phyloP scores from a whole-genome alignment of 2,113 vertebrate species.

The Ceyx melanurus region DNA sequence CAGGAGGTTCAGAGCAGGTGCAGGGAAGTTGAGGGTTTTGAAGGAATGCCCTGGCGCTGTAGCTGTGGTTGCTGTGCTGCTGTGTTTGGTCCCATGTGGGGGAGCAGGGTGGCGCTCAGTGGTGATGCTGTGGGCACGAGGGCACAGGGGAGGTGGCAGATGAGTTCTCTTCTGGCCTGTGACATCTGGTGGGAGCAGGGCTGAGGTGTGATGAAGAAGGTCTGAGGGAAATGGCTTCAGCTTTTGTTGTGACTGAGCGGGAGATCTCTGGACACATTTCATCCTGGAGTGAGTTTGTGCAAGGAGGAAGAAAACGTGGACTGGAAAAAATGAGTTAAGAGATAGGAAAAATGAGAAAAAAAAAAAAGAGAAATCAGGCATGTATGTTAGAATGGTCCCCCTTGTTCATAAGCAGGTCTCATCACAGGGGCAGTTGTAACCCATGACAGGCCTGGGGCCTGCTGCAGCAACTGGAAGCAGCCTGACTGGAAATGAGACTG shows the following conservation, averaged over 20 bases:
- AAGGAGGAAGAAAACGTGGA: neutral
- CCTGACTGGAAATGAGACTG: neutral
- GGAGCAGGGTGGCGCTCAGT: neutral
- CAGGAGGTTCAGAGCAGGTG: neutral
- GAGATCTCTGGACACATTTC: fast-evolving
- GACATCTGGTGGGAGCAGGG: fast-evolving
- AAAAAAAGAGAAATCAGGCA: neutral
- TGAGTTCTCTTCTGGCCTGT: neutral
- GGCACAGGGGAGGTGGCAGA: neutral
- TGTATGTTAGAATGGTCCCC: neutral
- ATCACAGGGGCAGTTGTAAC: neutral
- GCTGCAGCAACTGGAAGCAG: neutral
- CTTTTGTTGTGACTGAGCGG: neutral
- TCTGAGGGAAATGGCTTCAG: neutral
- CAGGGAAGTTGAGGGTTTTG: neutral
- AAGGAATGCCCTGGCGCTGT: fast-evolving
- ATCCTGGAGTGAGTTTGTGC: neutral
- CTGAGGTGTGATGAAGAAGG: neutral
- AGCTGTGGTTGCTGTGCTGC: neutral
- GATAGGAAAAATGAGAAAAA: neutral
- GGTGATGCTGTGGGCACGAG: neutral
- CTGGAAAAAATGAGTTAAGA: neutral
- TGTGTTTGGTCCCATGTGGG: fast-evolving
- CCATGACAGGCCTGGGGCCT: neutral
- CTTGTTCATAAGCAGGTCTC: neutral